Evolutionary conservation across 2,888 invertebrate species (phyloP).

Genomic region (Agrotis ipsilon): DNA sequence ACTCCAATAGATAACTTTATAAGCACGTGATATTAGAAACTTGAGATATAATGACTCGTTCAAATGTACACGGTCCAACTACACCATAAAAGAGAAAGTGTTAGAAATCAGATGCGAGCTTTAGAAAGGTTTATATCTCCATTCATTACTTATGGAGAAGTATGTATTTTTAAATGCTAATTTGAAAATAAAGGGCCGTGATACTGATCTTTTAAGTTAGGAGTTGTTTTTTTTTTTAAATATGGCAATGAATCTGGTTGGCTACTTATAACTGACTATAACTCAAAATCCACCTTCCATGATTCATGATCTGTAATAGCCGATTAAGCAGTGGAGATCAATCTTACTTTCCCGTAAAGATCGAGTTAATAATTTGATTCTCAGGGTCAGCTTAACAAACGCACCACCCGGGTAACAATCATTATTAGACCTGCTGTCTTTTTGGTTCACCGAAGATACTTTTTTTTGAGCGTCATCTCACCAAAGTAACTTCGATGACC

Average conservation of each 20-base stretch:
- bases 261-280: background rate
- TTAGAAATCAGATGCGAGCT: conserved; percentile 40
- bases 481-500: no score
- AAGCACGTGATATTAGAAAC: conserved; percentile 39
- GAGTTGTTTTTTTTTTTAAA: background rate
- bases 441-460: no score
- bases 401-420: no score
- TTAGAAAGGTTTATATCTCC: conserved; percentile 15
- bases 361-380: background rate
- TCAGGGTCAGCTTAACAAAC: no score
- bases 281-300: background rate
- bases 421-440: no score
- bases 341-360: background rate
- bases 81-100: conserved; percentile 50
- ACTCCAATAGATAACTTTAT: background rate
- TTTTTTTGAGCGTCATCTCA: no score
- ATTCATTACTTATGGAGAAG: conserved; percentile 1
- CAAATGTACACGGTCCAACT: background rate
- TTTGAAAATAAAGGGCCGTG: conserved; percentile 5
- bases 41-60: conserved; percentile 26
- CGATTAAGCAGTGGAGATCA: background rate
- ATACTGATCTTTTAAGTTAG: background rate
- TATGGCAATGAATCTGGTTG: background rate
- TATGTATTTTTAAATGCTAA: conserved; percentile 12
- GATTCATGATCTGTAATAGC: no score